Conservation (phyloP, 2,888 invertebrate species). For the Oxyteleia sp. region DNA sequence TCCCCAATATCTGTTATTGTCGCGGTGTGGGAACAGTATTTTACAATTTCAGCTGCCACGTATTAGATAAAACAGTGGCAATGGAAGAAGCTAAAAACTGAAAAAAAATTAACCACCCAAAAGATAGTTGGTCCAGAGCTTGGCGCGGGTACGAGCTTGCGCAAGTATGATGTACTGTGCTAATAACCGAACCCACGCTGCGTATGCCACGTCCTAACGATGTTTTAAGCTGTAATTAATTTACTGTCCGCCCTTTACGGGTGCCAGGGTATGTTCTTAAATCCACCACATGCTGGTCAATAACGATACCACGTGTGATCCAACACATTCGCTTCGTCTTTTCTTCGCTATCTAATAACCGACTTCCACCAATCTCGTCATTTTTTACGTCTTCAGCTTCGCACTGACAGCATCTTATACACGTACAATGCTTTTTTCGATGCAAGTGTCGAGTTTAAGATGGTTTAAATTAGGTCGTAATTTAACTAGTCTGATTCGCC, state of each 20-base stretch:
- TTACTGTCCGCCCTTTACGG: conserved; percentile 81
- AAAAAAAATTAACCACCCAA: conserved; percentile 39
- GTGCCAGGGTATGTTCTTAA: conserved; percentile 76
- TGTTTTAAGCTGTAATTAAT: conserved; percentile 87
- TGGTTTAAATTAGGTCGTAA: too few species aligned
- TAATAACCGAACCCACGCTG: conserved; percentile 84
- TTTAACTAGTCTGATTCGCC: too few species aligned
- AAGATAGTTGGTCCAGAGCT: conserved; percentile 40
- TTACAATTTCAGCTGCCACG: conserved; percentile 77
- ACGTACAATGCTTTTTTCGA: conserved; percentile 3
- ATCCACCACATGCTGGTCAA: conserved; percentile 54
- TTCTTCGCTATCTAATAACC: conserved; percentile 38
- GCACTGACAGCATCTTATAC: conserved; percentile 18
- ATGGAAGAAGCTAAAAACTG: conserved; percentile 42
- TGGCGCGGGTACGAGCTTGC: conserved; percentile 35
- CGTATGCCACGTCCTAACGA: conserved; percentile 83
- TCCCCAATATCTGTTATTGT: conserved; percentile 82
- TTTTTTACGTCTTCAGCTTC: conserved; percentile 20
- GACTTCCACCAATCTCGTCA: conserved; percentile 23
- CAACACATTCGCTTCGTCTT: conserved; percentile 31
- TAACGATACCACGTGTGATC: conserved; percentile 44
- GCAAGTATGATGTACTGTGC: conserved; percentile 83
- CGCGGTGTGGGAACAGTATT: conserved; percentile 76
- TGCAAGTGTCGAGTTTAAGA: conserved; percentile 1
- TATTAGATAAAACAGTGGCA: conserved; percentile 33